phyloP scores from a whole-genome alignment of 2,888 invertebrate species.

The Hirtodrosophila duncani region DNA sequence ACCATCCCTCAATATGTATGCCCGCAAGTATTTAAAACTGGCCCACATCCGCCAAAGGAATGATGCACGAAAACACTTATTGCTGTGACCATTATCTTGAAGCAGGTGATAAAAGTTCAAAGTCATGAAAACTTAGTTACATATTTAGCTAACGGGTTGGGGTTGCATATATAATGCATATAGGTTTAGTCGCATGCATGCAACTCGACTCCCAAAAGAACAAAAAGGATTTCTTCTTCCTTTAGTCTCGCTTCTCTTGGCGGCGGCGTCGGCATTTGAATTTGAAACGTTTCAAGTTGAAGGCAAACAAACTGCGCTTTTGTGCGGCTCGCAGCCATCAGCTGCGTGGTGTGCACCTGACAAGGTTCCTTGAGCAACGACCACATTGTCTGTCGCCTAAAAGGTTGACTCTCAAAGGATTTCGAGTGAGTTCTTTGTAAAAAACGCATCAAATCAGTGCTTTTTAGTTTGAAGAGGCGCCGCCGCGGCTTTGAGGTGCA shows the following conservation, averaged over 20 bases:
- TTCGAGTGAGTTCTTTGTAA: constrained; percentile 19
- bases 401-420: constrained; percentile 55
- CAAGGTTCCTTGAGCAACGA: constrained; percentile 6
- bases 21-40: constrained; percentile 47
- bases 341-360: constrained; percentile 4
- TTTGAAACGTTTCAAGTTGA: constrained; percentile 42
- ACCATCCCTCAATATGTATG: constrained; percentile 30
- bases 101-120: constrained; percentile 46
- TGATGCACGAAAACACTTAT: background rate
- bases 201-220: constrained; percentile 25
- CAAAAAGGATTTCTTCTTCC: constrained; percentile 29
- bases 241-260: constrained; percentile 11
- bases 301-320: constrained; percentile 60
- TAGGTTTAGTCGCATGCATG: constrained; percentile 24
- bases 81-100: constrained; percentile 11
- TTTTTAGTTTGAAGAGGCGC: constrained; percentile 4
- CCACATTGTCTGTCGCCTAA: constrained; percentile 41
- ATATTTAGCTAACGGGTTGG: constrained; percentile 14
- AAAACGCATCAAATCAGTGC: constrained; percentile 42
- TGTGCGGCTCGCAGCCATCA: constrained; percentile 8
- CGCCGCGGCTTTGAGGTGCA: constrained; percentile 4
- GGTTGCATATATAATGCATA: constrained; percentile 25
- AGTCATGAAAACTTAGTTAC: constrained; percentile 43
- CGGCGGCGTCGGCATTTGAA: constrained; percentile 14
- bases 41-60: constrained; percentile 32